A percentile compares a stretch with the other conserved stretches of the same genome.
Conservation (phyloP, 2,797 vertebrate species). For the Hemitrygon akajei region DNA sequence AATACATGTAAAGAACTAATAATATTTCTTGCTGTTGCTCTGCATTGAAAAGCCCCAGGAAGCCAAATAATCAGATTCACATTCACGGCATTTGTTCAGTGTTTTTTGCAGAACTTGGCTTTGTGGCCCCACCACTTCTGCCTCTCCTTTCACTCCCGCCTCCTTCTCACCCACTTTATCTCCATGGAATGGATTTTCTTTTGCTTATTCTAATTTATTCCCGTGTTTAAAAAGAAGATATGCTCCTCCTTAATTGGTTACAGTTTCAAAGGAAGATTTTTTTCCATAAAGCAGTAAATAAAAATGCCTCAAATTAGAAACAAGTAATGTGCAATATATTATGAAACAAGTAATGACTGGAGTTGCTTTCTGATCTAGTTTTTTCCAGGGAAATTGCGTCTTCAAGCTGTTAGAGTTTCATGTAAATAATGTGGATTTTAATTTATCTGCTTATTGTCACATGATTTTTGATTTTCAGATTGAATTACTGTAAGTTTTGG, state of each 20-base stretch:
- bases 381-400: background rate
- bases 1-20: conserved; percentile 25
- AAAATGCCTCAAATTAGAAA: background rate
- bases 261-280: background rate
- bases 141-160: background rate
- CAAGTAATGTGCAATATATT: background rate
- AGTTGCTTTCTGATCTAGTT: background rate
- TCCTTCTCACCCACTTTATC: background rate
- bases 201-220: background rate
- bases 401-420: background rate
- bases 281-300: too few relatives aligned
- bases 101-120: conserved; percentile 12
- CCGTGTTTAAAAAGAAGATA: background rate
- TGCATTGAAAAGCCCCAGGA: background rate
- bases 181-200: background rate
- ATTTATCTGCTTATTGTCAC: background rate
- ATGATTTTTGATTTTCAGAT: background rate
- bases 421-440: background rate
- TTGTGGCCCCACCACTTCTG: background rate
- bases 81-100: conserved; percentile 24
- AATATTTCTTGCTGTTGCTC: background rate
- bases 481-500: background rate
- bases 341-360: background rate
- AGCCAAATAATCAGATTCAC: background rate
- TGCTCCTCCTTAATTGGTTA: background rate